Evolutionary conservation across 2,113 vertebrate species (phyloP).

Genomic region (Notiomystis cincta): DNA sequence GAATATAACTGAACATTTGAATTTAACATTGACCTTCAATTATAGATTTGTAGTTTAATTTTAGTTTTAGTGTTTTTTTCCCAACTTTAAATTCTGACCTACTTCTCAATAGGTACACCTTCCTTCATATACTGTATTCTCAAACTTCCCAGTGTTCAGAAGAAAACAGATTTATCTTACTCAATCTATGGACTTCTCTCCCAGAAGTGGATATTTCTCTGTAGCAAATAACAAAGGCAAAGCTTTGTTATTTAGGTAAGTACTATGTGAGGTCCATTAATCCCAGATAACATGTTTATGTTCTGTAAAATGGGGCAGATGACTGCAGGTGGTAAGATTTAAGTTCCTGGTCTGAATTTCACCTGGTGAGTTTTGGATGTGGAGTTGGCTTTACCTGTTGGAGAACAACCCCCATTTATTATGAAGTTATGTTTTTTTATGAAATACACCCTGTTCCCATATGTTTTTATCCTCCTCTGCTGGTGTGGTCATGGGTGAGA

Average conservation of each 20-base stretch:
- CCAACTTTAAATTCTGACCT: neutral
- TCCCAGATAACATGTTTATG: neutral
- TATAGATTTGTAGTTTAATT: neutral
- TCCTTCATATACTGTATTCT: conserved; percentile 88
- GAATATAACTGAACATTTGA: neutral
- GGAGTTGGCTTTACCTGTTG: neutral
- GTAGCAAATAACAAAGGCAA: conserved; percentile 90
- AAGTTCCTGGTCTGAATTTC: neutral
- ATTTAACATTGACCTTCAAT: neutral
- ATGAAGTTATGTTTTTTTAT: neutral
- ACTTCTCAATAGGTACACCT: conserved; percentile 81
- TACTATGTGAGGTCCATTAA: neutral
- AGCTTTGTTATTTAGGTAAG: conserved; percentile 88
- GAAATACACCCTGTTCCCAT: neutral
- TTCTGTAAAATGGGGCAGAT: neutral
- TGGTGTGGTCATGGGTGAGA: neutral
- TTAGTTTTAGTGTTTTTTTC: neutral
- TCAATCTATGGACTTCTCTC: conserved; percentile 90
- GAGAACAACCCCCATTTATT: neutral
- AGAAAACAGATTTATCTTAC: conserved; percentile 76
- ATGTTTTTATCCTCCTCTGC: neutral
- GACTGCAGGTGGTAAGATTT: neutral
- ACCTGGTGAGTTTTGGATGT: neutral
- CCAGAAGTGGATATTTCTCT: conserved; percentile 90
- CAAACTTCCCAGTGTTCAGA: conserved; percentile 86